Base-by-base conservation (phyloP, 2,888 invertebrate species). In the Frankliniella fusca region DNA sequence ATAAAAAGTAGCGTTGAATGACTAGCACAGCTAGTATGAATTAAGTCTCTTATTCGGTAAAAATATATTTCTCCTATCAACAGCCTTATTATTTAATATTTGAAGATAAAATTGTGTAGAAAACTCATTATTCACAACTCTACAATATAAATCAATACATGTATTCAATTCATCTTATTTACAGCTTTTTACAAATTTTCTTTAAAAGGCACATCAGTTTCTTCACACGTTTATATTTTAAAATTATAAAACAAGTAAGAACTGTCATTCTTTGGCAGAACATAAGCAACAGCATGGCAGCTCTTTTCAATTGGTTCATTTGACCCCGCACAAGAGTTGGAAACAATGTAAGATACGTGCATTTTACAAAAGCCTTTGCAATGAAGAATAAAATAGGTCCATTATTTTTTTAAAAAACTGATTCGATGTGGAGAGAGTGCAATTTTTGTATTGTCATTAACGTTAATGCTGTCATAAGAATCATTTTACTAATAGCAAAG, bases 241-340 rank as follows among this genome's bases (percentile, higher is more conserved):
- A 23, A 76, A 23, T 76, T 12, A 76, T 76, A 27, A 76, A 76
- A 76, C 70, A 76, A 76, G 70, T 76, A 76, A 76, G 70, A 76
- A 76, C 70, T 76, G 70, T 76, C 70, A 76, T 76, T 76, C 70
- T 76, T 76, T 76, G 70, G 70, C 70, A 76, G 70, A 76, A 76
- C 70, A 27, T 76, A 76, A 76, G n/a, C 70, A 76, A 27, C 27
- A 76, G 70, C 70, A 76, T 76, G 70, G 70, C 70, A 76, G 70
- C 70, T 27, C 70, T 76, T 27, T 76, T 76, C 20, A 61, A 61
- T 61, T 12, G 61, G 61, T 61, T 61, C 61, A 76, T 27, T 27
- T 76, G 12, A 76, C 70, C 23, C 23, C 70, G 27, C 27, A 9
- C 27, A 23, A 76, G 27, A 27, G 27, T 27, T 12, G 3, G 8